Evolutionary conservation across 2,888 invertebrate species (phyloP).

Genomic region (Chydorus sphaericus): DNA sequence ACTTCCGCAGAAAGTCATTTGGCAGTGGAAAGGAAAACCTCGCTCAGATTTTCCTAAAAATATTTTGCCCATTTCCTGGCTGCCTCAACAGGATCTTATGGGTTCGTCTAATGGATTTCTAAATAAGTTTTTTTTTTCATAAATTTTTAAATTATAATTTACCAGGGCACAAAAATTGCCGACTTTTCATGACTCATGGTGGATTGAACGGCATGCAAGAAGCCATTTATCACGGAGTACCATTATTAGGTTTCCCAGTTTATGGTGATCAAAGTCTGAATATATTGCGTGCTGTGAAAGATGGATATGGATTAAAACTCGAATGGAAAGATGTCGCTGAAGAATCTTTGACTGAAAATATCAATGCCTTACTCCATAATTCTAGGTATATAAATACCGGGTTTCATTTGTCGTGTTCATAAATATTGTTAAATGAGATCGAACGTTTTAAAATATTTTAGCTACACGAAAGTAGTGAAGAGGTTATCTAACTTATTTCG

Average conservation of each 20-base stretch:
- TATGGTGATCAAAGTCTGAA: constrained; percentile 19
- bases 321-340: constrained; percentile 12
- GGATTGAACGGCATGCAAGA: constrained; percentile 28
- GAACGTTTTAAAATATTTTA: not conserved
- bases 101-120: constrained; percentile 18
- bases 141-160: not conserved
- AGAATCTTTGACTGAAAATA: constrained; percentile 5
- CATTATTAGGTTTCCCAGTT: constrained; percentile 20
- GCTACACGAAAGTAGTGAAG: not conserved
- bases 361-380: constrained; percentile 8
- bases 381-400: not conserved
- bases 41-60: constrained; percentile 21
- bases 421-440: not conserved
- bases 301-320: constrained; percentile 15
- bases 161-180: constrained; percentile 24
- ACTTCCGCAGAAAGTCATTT: constrained; percentile 22
- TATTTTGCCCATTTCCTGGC: constrained; percentile 23
- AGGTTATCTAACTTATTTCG: constrained; percentile 6
- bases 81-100: constrained; percentile 28
- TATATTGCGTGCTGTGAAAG: constrained; percentile 17
- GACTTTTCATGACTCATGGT: constrained; percentile 29
- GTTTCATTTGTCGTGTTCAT: not conserved
- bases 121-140: not conserved
- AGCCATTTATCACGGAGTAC: constrained; percentile 21
- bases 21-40: constrained; percentile 17